These are phyloP conservation scores for Sinocyclocheilus anshuiensis DNA, from an alignment of 2,113 vertebrate species.

Conservation along the genomic window DNA sequence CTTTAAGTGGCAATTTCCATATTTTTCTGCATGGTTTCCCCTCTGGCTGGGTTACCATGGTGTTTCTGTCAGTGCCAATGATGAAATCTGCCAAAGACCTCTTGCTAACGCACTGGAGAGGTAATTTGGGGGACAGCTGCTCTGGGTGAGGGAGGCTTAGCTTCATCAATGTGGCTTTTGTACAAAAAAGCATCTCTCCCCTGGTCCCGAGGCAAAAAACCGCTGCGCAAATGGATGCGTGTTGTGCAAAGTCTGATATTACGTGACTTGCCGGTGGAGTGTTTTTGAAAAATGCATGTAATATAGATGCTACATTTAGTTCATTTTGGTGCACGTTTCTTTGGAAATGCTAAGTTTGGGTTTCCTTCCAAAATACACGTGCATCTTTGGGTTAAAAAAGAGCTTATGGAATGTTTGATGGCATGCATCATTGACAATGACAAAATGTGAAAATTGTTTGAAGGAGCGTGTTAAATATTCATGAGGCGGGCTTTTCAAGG, in stretches of 20 bases:
- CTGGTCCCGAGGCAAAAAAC: constrained; percentile 13
- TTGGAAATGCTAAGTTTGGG: neutral
- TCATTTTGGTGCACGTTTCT: neutral
- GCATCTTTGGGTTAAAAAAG: constrained; percentile 25
- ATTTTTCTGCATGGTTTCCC: constrained; percentile 65
- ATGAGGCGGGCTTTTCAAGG: constrained; percentile 77
- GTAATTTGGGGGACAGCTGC: constrained; percentile 64
- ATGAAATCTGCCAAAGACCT: constrained; percentile 64
- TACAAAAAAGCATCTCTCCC: constrained; percentile 29
- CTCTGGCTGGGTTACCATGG: constrained; percentile 58
- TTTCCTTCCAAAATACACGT: constrained; percentile 3
- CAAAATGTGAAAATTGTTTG: constrained; percentile 80
- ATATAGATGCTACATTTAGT: neutral
- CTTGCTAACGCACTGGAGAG: constrained; percentile 56
- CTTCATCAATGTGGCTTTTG: constrained; percentile 31
- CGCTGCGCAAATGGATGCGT: neutral
- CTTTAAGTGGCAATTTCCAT: constrained; percentile 68
- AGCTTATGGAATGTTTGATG: constrained; percentile 67
- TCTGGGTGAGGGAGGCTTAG: constrained; percentile 40
- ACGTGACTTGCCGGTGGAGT: neutral
- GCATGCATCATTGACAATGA: constrained; percentile 77
- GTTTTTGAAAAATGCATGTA: neutral
- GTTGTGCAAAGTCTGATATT: constrained; percentile 21
- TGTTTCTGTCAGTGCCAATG: constrained; percentile 62
- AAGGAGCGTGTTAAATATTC: constrained; percentile 77